Percentiles rank a stretch among this genome's conserved stretches.
phyloP scores from a whole-genome alignment of 2,797 vertebrate species.

The Pangasius djambal region DNA sequence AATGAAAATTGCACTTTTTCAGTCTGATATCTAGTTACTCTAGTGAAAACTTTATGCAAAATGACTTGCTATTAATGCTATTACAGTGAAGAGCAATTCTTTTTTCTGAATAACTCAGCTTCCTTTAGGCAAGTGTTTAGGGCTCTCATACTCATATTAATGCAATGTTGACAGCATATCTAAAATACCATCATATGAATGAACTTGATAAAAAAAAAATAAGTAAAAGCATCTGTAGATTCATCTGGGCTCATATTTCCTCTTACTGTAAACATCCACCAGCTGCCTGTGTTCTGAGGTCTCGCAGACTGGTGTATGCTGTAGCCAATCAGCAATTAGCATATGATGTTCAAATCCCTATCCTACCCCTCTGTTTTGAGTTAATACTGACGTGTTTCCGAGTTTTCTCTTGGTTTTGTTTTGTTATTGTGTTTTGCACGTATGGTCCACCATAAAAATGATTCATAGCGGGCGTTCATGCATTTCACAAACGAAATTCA shows the following conservation, averaged over 20 bases:
- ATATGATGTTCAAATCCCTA: background rate
- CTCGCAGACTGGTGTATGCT: background rate
- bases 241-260: background rate
- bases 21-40: background rate
- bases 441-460: background rate
- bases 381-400: background rate
- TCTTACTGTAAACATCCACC: background rate
- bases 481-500: background rate
- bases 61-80: background rate
- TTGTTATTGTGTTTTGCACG: background rate
- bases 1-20: background rate
- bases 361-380: background rate
- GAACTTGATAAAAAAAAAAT: too few species aligned
- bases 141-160: background rate
- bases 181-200: background rate
- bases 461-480: too few species aligned
- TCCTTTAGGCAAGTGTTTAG: background rate
- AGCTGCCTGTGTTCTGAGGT: background rate
- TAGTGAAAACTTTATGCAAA: background rate
- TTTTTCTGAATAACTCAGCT: background rate
- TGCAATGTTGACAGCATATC: background rate
- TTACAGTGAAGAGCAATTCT: background rate
- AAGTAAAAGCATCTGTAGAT: background rate
- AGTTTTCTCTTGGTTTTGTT: background rate
- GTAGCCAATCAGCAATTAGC: background rate